A percentile compares a stretch with the other conserved stretches of the same genome.
Conservation (phyloP, 2,888 invertebrate genomes). For the Lumbricus terrestris region DNA sequence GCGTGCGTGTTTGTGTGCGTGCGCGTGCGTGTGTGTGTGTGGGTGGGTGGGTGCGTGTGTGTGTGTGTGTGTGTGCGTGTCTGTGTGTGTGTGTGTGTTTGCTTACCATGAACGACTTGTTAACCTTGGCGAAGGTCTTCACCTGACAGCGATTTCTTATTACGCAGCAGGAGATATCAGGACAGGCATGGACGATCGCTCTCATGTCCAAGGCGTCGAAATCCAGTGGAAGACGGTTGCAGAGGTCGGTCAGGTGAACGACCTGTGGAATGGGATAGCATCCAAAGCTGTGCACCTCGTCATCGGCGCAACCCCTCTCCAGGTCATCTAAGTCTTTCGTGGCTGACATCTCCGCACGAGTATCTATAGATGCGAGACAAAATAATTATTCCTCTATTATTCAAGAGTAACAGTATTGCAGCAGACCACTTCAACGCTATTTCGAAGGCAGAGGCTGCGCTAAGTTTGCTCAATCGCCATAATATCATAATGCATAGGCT, state of each 20-base stretch:
- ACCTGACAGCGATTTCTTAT: background rate
- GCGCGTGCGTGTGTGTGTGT: background rate
- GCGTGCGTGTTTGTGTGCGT: too few relatives aligned
- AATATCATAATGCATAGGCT: too few relatives aligned
- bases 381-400: too few relatives aligned
- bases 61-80: too few relatives aligned
- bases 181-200: background rate
- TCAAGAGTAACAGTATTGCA: too few relatives aligned
- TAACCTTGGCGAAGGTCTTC: background rate
- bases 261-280: background rate
- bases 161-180: background rate
- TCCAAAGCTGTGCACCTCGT: background rate
- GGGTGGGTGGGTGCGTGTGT: too few relatives aligned
- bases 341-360: background rate
- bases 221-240: background rate
- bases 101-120: slow-evolving; percentile 3
- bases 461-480: too few relatives aligned
- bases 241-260: background rate
- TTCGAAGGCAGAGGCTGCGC: too few relatives aligned
- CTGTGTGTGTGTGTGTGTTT: background rate
- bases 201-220: background rate
- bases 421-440: too few relatives aligned
- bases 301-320: background rate
- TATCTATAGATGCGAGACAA: too few relatives aligned
- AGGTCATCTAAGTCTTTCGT: background rate